A percentile compares a stretch with the other conserved stretches of the same genome.
These are phyloP conservation scores for Ceuthmochares aereus DNA, from an alignment of 2,113 vertebrate genomes.

Conservation along the genomic window DNA sequence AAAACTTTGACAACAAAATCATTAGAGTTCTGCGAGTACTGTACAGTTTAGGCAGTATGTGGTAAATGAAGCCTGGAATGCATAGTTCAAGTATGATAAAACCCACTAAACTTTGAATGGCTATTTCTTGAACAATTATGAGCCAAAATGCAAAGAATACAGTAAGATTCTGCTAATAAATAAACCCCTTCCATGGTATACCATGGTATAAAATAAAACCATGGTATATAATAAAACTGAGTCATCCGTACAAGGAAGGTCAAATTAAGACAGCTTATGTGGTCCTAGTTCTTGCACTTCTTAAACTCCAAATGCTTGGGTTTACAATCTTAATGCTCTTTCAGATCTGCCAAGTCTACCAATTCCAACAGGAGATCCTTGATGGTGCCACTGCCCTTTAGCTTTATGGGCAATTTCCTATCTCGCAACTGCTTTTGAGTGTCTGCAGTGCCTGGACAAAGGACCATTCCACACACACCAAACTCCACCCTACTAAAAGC, in stretches of 20 bases:
- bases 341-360: background rate
- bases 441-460: background rate
- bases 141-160: background rate
- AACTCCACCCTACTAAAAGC: background rate
- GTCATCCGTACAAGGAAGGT: background rate
- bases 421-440: background rate
- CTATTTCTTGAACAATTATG: background rate
- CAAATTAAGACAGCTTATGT: background rate
- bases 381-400: background rate
- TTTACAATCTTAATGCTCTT: background rate
- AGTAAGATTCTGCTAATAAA: background rate
- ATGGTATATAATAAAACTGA: background rate
- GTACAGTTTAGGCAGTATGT: background rate
- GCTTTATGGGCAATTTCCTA: background rate
- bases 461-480: background rate
- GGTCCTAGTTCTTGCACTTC: background rate
- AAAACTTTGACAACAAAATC: background rate
- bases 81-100: background rate
- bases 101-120: background rate
- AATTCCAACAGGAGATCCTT: background rate
- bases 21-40: background rate
- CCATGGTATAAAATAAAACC: no score
- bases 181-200: background rate
- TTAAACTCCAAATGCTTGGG: fast-evolving
- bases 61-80: background rate